Percentiles rank a stretch among this genome's conserved stretches.
Conservation (phyloP, 2,113 vertebrate genomes). For the Chitala chitala region DNA sequence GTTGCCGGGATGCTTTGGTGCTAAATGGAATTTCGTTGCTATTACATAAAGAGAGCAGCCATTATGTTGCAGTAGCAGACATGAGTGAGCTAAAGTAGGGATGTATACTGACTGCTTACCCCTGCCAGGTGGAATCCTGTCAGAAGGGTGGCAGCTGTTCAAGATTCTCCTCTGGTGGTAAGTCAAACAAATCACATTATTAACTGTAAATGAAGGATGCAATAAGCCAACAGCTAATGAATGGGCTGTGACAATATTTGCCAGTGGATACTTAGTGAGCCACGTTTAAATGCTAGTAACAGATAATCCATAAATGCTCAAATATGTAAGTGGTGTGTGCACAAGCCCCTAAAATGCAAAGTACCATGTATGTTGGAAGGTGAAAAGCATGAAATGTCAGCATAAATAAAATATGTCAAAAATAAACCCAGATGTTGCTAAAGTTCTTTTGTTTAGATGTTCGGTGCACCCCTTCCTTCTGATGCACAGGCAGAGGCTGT, state of each 20-base stretch:
- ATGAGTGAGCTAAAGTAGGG: slow-evolving; percentile 84
- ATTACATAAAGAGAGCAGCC: slow-evolving; percentile 87
- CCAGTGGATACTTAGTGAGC: not conserved
- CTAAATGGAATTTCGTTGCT: slow-evolving; percentile 85
- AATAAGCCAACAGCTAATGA: too few relatives aligned
- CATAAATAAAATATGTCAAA: too few relatives aligned
- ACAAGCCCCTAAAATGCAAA: not conserved
- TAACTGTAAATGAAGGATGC: not conserved
- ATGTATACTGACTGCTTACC: slow-evolving; percentile 84
- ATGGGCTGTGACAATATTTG: not conserved
- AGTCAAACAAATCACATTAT: slow-evolving; percentile 32
- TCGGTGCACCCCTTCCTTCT: slow-evolving; percentile 77
- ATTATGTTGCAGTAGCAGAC: slow-evolving; percentile 82
- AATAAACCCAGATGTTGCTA: slow-evolving; percentile 11
- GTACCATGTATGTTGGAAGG: not conserved
- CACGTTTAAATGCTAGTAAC: not conserved
- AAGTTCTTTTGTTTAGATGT: slow-evolving; percentile 67
- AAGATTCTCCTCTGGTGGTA: slow-evolving; percentile 81
- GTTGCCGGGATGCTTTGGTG: slow-evolving; percentile 81
- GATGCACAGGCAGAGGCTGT: slow-evolving; percentile 86
- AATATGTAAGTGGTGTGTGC: not conserved
- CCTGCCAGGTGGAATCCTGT: slow-evolving; percentile 77
- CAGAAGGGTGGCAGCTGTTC: slow-evolving; percentile 83
- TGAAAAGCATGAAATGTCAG: too few relatives aligned
- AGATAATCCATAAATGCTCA: not conserved